phyloP scores from a whole-genome alignment of 1,140 invertebrate species.

The fruit fly (Drosophila melanogaster) region Release_6_plus_ISO1_MT NC_004354.4:9735501-9736000 shows the following conservation, averaged over 20 bases:
- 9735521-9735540: background rate
- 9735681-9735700: slow-evolving; percentile 78
- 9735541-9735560: too few species aligned
- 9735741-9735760: slow-evolving; percentile 77
- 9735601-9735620: slow-evolving; percentile 44
- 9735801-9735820: slow-evolving; percentile 35
- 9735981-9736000: slow-evolving; percentile 45
- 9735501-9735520: too few species aligned
- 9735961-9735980: slow-evolving; percentile 77
- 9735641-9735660: slow-evolving; percentile 43
- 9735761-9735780: slow-evolving; percentile 29
- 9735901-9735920: slow-evolving; percentile 60
- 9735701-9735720: slow-evolving; percentile 69
- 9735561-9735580: too few species aligned
- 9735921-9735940: slow-evolving; percentile 51
- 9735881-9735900: background rate
- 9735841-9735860: background rate
- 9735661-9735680: slow-evolving; percentile 65
- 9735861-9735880: background rate
- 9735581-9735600: too few species aligned
- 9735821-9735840: background rate
- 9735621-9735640: slow-evolving; percentile 49
- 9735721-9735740: slow-evolving; percentile 80
- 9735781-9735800: slow-evolving; percentile 22
- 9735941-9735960: slow-evolving; percentile 64